Evolutionary conservation across 2,888 invertebrate species (phyloP), one percentile per base, ranked within the genome.

Genomic region (Caenorhabditis auriculariae): DNA sequence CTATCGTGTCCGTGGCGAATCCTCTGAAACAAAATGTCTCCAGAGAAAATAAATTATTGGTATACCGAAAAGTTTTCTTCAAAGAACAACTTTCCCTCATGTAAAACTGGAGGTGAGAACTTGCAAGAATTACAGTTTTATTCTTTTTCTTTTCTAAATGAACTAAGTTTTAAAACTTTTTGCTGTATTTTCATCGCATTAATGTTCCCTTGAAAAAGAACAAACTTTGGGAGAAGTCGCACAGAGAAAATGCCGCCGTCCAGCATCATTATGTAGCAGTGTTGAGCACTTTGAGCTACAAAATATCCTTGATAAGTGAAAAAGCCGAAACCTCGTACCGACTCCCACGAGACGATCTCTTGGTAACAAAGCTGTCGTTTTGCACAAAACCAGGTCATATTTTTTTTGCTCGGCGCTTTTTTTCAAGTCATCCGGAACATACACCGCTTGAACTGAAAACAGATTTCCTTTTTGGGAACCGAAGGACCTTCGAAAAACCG

Each of bases 321-420:
- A 12, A 12, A 41, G 21, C 6, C 21, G n/a, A 41, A 41, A 6
- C n/a, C 26, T 43, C 12, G 23, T 39, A 49, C 38, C 5, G 4
- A 27, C 5, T 47, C 62, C 62, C n/a, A 62, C 43, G 4, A 62
- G 54, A 19, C 58, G 62, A 39, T 62, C 62, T 1, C 29, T 23
- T 0, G 38, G 4, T 4, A 57, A 54, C 0, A 57, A 32, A 6
- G 35, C 21, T 0, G 44, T 37, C 3, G 32, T 9, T 27, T 51
- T 54, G 24, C 35, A 50, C 9, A 53, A 21, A n/a, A 15, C 37
- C 3, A 56, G 4, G 1, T 58, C 39, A n/a, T 37, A 28, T 26
- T 43, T 51, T 6, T 44, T 45, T 2, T 50, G 45, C 6, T n/a
- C n/a, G n/a, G n/a, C n/a, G n/a, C n/a, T n/a, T n/a, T 50, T 54